Conservation (phyloP, 2,113 vertebrate genomes). For the Columbina picui region DNA sequence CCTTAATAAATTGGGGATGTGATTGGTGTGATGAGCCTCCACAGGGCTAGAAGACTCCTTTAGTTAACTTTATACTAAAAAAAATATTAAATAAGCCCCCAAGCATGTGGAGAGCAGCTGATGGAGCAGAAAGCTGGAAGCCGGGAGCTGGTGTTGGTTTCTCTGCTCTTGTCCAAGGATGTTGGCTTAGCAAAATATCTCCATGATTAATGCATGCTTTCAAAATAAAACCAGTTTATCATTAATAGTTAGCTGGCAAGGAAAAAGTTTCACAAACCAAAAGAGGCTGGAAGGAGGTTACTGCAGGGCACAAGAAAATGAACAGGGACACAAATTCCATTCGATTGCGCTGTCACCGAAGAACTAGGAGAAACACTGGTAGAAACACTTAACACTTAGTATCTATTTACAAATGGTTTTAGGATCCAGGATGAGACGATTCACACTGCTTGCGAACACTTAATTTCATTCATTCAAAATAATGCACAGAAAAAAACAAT, state of each 20-base stretch:
- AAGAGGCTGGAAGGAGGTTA: background rate
- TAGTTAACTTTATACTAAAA: background rate
- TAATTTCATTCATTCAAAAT: background rate
- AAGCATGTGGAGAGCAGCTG: background rate
- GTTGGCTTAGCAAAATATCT: background rate
- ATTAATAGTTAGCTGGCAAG: background rate
- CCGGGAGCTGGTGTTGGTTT: background rate
- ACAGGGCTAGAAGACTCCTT: background rate
- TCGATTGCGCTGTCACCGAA: rapidly evolving
- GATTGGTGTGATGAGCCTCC: background rate
- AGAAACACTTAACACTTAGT: background rate
- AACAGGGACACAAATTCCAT: background rate
- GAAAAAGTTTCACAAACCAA: background rate
- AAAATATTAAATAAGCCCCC: background rate
- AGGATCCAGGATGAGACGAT: background rate
- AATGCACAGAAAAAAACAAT: background rate
- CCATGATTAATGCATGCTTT: background rate
- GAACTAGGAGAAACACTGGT: background rate
- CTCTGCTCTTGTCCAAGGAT: background rate
- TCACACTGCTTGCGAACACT: background rate
- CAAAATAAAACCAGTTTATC: background rate
- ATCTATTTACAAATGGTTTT: background rate
- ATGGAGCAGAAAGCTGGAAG: background rate
- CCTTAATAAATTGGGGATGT: rapidly evolving
- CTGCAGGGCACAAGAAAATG: background rate